Base-by-base conservation (phyloP, 2,113 vertebrate species). In the Muntiacus muntjak region DNA sequence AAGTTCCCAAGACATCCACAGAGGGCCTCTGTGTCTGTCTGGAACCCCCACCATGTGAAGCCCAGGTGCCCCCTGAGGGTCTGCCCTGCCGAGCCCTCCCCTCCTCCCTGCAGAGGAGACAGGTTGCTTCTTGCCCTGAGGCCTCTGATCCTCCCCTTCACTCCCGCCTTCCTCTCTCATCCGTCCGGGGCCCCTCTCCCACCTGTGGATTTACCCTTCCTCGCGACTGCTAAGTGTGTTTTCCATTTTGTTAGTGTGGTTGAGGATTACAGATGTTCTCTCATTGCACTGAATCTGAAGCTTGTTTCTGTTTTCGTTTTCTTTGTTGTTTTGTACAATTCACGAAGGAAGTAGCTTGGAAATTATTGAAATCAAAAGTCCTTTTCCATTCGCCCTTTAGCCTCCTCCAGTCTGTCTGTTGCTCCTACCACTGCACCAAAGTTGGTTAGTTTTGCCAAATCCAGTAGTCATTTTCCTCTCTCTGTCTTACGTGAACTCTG, bases 221-320 rank as follows among this genome's bases (percentile, higher is more conserved):
- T 25, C 33, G 23, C 30, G 11, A 83, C 28, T 82, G 64, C 25
- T 83, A 36, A 47, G 0, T 60, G 23, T 30, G 30, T 81, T 93
- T 94, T 91, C 26, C 6, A 5, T 67, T 83, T 87, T 93, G 5
- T 54, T 89, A 0, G 14, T 78, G 21, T 76, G 78, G 30, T 26
- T 95, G 47, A 89, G 62, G 57, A 57, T 71, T 45, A 55, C 2
- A 36, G 62, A 58, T 82, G n/a, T 40, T 90, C 47, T 92, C 45
- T 89, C 4, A 12, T 79, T 83, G 93, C 62, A 36, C 33, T 16
- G 1, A 45, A 52, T 16, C 4, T 83, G 45, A 40, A 88, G 36
- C 54, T 87, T 57, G 62, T 82, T 93, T 94, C 87, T 97, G 45
- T 84, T 96, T 96, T 88, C 15, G 0, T 91, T 93, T 83, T 96